Evolutionary conservation across 2,113 vertebrate species (phyloP).

Genomic region (Camelus dromedarius): DNA sequence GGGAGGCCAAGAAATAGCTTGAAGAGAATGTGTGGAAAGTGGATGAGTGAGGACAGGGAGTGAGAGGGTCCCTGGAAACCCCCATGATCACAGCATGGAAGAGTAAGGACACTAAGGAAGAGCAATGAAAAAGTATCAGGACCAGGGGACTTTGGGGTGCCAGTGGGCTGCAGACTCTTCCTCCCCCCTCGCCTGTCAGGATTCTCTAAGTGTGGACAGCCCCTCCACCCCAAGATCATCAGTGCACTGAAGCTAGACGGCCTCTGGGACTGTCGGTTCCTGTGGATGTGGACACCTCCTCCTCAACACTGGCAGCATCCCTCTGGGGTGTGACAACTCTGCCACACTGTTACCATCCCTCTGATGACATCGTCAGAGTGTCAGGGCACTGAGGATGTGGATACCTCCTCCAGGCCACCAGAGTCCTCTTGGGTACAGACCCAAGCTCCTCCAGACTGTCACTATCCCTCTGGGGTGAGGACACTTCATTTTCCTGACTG

Average conservation of each 20-base stretch:
- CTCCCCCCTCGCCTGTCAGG: neutral
- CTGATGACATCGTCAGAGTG: neutral
- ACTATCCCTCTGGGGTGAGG: neutral
- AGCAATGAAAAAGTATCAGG: neutral
- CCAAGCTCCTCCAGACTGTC: neutral
- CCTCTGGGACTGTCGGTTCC: neutral
- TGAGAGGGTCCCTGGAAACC: neutral
- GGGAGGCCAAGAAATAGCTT: neutral
- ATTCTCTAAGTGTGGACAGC: neutral
- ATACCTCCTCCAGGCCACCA: neutral
- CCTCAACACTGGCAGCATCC: neutral
- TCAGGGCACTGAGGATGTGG: neutral
- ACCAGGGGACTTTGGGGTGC: neutral
- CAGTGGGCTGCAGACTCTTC: neutral
- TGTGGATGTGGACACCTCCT: neutral
- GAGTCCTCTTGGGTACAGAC: neutral
- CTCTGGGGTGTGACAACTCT: neutral
- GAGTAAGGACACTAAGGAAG: neutral
- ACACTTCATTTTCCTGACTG: conserved; percentile 4
- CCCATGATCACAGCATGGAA: neutral
- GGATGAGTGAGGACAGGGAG: neutral
- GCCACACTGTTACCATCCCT: neutral
- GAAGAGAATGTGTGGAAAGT: neutral
- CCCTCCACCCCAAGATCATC: neutral
- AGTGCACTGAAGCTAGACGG: neutral